phyloP scores from a whole-genome alignment of 2,113 vertebrate species.

The Rana temporaria region DNA sequence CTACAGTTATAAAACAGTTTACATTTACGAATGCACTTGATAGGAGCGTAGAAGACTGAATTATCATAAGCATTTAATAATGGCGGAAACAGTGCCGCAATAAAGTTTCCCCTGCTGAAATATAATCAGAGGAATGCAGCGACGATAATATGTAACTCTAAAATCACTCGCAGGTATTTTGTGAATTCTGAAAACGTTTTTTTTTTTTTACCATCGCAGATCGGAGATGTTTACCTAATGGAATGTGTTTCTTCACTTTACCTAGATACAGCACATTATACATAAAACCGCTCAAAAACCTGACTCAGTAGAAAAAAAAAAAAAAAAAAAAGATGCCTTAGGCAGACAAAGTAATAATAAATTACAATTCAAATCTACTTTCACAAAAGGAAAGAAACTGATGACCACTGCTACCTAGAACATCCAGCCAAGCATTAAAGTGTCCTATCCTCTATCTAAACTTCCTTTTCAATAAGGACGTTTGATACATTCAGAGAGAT shows the following conservation, averaged over 20 bases:
- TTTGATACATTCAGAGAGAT: conserved; percentile 47
- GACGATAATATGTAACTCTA: not conserved
- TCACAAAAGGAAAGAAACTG: not conserved
- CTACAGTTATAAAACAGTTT: not conserved
- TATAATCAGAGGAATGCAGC: not conserved
- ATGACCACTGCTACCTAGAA: not conserved
- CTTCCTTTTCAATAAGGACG: conserved; percentile 41
- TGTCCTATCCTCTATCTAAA: not conserved
- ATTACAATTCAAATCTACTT: conserved; percentile 25
- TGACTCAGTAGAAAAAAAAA: conserved; percentile 42
- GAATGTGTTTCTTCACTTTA: not conserved
- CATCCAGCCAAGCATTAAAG: conserved; percentile 39
- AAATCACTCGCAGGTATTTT: not conserved
- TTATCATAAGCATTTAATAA: not conserved
- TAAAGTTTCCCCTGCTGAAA: not conserved
- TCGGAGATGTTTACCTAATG: conserved; percentile 48
- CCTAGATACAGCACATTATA: not conserved
- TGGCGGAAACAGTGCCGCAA: not conserved
- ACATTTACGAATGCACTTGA: not conserved
- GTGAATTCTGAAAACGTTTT: not conserved
- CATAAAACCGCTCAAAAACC: conserved; percentile 44
- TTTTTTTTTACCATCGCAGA: not conserved
- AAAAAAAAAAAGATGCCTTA: conserved; percentile 35
- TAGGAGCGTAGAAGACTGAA: not conserved
- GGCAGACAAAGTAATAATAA: conserved; percentile 28